Percentiles rank a stretch among this genome's conserved stretches.
These are phyloP conservation scores for Anarhynchus alexandrinus DNA, from an alignment of 2,113 vertebrate species.

Conservation along the genomic window DNA sequence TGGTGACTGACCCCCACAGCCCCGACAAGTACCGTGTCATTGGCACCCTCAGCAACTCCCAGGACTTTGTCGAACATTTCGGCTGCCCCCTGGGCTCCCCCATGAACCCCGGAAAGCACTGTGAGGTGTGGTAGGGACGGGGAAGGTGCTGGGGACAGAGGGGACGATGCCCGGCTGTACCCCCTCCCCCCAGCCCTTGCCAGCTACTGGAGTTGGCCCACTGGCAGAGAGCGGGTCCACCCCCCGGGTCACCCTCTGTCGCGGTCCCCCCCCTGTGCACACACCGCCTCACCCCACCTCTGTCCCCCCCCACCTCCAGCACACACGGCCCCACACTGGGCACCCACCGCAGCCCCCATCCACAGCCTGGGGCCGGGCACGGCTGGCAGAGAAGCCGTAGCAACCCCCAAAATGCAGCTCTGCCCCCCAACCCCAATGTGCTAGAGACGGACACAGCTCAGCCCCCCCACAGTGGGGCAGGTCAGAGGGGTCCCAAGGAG, in stretches of 20 bases:
- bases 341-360: background rate
- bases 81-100: constrained; percentile 84
- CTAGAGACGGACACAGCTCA: background rate
- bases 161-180: background rate
- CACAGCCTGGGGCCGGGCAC: background rate
- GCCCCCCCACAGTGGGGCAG: background rate
- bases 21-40: constrained; percentile 92
- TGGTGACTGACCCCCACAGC: constrained; percentile 95
- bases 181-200: background rate
- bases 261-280: background rate
- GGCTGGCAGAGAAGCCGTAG: background rate
- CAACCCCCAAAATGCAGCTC: background rate
- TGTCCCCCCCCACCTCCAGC: background rate
- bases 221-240: background rate
- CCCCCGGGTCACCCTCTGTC: background rate
- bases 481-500: background rate
- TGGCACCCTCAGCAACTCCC: constrained; percentile 95
- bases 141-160: background rate
- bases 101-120: constrained; percentile 93
- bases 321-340: background rate
- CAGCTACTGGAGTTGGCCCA: background rate
- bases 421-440: background rate
- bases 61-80: constrained; percentile 91
- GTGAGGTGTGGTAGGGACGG: constrained; percentile 91
- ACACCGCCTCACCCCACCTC: background rate